Evolutionary conservation across 2,888 invertebrate species (phyloP), one percentile per base, ranked within the genome.

Genomic region (Blastobasis lacticolella): DNA sequence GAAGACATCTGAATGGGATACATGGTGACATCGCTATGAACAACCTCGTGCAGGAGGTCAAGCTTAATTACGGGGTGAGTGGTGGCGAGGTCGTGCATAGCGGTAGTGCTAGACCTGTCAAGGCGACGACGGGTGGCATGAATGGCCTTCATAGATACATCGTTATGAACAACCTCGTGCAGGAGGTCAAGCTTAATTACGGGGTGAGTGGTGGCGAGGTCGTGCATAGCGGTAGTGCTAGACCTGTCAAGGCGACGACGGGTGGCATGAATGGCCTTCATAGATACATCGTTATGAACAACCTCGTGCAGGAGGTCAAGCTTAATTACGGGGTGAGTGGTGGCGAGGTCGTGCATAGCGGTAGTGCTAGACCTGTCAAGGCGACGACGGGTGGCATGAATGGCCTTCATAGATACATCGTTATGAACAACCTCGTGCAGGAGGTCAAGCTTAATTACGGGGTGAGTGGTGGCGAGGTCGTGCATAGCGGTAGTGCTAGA

Each of bases 41-140:
- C 53, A 75, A 74, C 73, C 74, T 88, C 67, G 79, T 82, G 63
- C 80, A 80, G 38, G 86, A 86, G 63, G 66, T 77, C 57, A 83
- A 76, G 57, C 71, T 81, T 64, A 85, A 85, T 69, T 88, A 88
- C 62, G 86, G 84, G 61, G 88, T 87, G 55, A 76, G 85, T 66
- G 40, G 3, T 23, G 80, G 83, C n/a, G 84, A 86, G n/a, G 46
- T 85, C 40, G 79, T 79, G 0, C 42, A 73, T 1, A 80, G 71
- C 49, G 86, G 87, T 0, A 40, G 71, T 85, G 4, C 55, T 86
- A 49, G 86, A 86, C 48, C 71, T 80, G 40, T 61, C 61, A 37
- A 73, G 75, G 1, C 76, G 75, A 9, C 81, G 81, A 2, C 60
- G 57, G n/a, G 69, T 74, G 37, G 65, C 72, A 50, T 77, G 7